Conservation (phyloP, 2,113 vertebrate species). For the Syrrhaptes paradoxus region DNA sequence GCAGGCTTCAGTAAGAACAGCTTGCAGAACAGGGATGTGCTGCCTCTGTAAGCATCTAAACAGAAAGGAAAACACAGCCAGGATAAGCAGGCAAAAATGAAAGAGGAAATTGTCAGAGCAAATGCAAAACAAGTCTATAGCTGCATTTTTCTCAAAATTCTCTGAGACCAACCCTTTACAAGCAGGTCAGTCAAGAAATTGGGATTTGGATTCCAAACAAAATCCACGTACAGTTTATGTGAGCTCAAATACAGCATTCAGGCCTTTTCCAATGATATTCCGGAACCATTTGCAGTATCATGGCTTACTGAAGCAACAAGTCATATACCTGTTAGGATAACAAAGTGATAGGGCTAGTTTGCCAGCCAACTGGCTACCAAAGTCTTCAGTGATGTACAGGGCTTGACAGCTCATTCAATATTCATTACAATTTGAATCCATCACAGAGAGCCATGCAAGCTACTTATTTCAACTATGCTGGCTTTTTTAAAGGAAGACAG, state of each 20-base stretch:
- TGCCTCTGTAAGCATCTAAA: neutral
- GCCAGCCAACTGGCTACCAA: neutral
- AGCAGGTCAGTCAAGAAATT: neutral
- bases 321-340: neutral
- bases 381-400: neutral
- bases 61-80: neutral
- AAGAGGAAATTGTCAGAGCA: neutral
- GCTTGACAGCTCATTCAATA: neutral
- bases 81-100: neutral
- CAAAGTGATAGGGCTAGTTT: neutral
- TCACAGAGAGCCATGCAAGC: neutral
- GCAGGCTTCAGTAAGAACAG: neutral
- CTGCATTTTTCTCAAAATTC: neutral
- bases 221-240: neutral
- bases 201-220: neutral
- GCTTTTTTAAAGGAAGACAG: neutral
- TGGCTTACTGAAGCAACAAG: neutral
- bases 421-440: neutral
- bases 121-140: neutral
- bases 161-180: neutral
- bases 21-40: neutral
- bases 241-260: neutral
- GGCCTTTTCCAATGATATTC: neutral
- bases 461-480: neutral
- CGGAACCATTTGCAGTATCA: neutral